Percentiles rank a stretch among this genome's conserved stretches.
Conservation (phyloP, 2,797 vertebrate genomes). For the Lophotriccus pileatus region DNA sequence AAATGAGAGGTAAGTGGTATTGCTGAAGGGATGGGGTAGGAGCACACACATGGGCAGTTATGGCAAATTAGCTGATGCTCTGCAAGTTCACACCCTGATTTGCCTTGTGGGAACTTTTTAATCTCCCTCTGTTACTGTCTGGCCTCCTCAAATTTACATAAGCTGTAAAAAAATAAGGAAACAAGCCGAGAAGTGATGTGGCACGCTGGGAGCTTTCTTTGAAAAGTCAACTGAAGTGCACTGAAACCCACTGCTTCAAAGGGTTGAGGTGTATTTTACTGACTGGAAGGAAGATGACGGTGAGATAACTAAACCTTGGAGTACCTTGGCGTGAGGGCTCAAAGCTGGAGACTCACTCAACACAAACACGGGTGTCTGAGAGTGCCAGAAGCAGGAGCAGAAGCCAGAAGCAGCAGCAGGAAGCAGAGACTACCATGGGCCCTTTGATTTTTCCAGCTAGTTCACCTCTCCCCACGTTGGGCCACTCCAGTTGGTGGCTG, state of each 20-base stretch:
- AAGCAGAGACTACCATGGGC: background rate
- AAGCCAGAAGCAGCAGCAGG: background rate
- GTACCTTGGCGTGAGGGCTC: background rate
- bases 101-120: conserved; percentile 32
- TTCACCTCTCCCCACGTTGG: background rate
- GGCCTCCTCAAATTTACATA: conserved; percentile 17
- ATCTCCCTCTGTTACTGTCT: conserved; percentile 16
- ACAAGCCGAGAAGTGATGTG: conserved; percentile 3
- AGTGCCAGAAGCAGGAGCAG: background rate
- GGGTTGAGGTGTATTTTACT: background rate
- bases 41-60: background rate
- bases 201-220: background rate
- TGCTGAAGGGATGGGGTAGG: conserved; percentile 15
- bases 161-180: background rate
- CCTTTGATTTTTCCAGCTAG: background rate
- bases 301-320: conserved; percentile 31
- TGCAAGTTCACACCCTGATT: conserved; percentile 32
- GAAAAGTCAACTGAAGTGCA: conserved; percentile 48
- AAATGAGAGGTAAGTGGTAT: background rate
- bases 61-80: conserved; percentile 33
- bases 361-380: background rate
- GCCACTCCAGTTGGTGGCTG: background rate
- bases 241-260: conserved; percentile 29
- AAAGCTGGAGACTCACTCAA: conserved; percentile 1
- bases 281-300: conserved; percentile 54